Evolutionary conservation across 2,888 invertebrate genomes (phyloP), one percentile per base, ranked within the genome.

Genomic region (Hyposoter dolosus): DNA sequence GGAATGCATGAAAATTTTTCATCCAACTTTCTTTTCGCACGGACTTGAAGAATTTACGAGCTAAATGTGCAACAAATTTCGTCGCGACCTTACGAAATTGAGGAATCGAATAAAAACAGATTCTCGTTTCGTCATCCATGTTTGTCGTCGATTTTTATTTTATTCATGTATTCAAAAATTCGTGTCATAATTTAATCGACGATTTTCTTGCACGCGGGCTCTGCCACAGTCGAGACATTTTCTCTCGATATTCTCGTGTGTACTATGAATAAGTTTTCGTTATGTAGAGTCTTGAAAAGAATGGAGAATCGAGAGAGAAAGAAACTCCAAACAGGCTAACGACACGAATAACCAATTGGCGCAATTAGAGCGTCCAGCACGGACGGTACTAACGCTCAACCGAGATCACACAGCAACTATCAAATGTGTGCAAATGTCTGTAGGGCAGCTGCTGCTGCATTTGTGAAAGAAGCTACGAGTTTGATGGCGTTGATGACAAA

Each of bases 311-410:
- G 45, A 65, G 60, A 66, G 56, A 45, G 68, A 35, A 19, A 76
- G 15, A 75, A 47, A 43, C 12, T 53, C 40, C 50, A 28, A n/a
- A n/a, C n/a, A 72, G 85, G 50, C 56, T 80, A 80, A 85, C 72
- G 82, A 85, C 83, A 47, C 74, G 85, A 77, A 56, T 89, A 84
- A 80, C 88, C 91, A 91, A 91, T 91, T 91, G 91, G 82, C 89
- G 89, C 91, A 91, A 91, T 91, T 91, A 90, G 88, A 90, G 87
- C 88, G 86, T 77, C 84, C 35, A 81, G 81, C 72, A 77, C 60
- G 68, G 86, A 40, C 40, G 9, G 9, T 35, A 10, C 40, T 53
- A 53, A 40, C 68, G 88, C 86, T 89, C 89, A 88, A 89, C 88
- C 88, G 72, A 72, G 71, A 71, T 56, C 72, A 56, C 71, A 89